A percentile compares a stretch with the other conserved stretches of the same genome.
phyloP scores from a whole-genome alignment of 2,113 vertebrate genomes.

The Acanthisitta chloris region DNA sequence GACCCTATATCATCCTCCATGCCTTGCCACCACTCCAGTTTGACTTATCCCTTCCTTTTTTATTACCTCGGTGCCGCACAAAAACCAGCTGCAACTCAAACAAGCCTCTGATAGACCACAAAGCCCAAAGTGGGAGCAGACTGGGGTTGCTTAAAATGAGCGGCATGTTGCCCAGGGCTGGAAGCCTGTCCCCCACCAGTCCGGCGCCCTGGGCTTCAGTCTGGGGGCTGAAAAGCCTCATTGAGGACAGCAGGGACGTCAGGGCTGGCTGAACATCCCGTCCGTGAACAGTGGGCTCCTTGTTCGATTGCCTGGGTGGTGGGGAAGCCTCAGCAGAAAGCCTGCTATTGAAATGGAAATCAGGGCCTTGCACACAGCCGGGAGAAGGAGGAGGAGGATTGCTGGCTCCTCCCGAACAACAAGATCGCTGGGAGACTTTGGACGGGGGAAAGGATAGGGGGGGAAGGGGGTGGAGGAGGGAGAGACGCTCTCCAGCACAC shows the following conservation, averaged over 20 bases:
- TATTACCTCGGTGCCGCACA: not conserved
- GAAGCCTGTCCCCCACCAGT: constrained; percentile 41
- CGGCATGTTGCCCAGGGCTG: not conserved
- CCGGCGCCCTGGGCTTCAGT: not conserved
- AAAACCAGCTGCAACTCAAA: constrained; percentile 43
- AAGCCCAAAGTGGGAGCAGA: constrained; percentile 47
- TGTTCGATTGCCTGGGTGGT: constrained; percentile 54
- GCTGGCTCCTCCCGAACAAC: not conserved
- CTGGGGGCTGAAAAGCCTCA: constrained; percentile 67
- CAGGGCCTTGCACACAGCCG: constrained; percentile 65
- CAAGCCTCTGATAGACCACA: constrained; percentile 5
- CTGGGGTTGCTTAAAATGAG: constrained; percentile 42
- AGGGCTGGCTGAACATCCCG: constrained; percentile 76
- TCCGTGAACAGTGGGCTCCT: constrained; percentile 72
- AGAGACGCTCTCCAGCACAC: not conserved
- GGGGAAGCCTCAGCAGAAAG: constrained; percentile 73
- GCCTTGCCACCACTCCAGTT: not conserved
- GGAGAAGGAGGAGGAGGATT: constrained; percentile 34
- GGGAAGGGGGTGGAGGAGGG: not conserved
- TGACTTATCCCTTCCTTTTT: not conserved
- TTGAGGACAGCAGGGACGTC: constrained; percentile 65
- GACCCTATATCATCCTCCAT: not conserved
- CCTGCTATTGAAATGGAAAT: constrained; percentile 81
- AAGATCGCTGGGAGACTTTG: not conserved
- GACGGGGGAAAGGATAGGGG: not conserved